These are phyloP conservation scores for Apotomis betuletana DNA, from an alignment of 2,888 invertebrate species.

Conservation along the genomic window DNA sequence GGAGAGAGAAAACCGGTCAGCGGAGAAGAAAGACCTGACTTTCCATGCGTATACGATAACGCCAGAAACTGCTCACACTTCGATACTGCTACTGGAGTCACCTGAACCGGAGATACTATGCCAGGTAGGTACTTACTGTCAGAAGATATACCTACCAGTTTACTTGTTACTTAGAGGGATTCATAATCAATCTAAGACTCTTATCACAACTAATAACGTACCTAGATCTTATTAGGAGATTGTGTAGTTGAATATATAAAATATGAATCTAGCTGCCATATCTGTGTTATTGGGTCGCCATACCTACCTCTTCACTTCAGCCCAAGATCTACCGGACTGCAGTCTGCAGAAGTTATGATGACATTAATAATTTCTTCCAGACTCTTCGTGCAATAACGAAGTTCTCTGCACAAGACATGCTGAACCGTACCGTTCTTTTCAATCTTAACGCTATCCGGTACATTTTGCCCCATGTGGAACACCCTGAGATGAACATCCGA, in stretches of 20 bases:
- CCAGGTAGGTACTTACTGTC: constrained; percentile 58
- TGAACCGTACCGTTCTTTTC: constrained; percentile 66
- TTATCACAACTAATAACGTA: too few species aligned
- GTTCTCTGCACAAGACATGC: constrained; percentile 71
- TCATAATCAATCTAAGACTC: too few species aligned
- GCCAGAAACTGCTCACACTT: constrained; percentile 75
- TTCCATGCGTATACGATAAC: constrained; percentile 73
- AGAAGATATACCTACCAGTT: too few species aligned
- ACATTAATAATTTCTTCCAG: constrained; percentile 48
- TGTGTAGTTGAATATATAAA: too few species aligned
- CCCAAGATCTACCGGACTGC: too few species aligned
- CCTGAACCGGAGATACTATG: constrained; percentile 74
- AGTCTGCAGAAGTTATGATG: too few species aligned
- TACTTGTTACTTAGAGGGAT: too few species aligned
- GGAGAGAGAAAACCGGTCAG: constrained; percentile 73
- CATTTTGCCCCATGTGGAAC: constrained; percentile 70
- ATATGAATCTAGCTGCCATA: too few species aligned
- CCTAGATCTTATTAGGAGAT: too few species aligned
- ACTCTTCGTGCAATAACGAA: constrained; percentile 77
- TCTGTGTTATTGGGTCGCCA: too few species aligned
- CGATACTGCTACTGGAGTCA: constrained; percentile 73
- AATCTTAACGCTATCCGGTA: constrained; percentile 65
- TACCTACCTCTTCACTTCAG: too few species aligned
- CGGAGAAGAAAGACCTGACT: constrained; percentile 71
- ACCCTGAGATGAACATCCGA: constrained; percentile 67